These are phyloP conservation scores for Gnathonemus echidnorhynchus DNA, from an alignment of 2,113 vertebrate species.

Conservation along the genomic window DNA sequence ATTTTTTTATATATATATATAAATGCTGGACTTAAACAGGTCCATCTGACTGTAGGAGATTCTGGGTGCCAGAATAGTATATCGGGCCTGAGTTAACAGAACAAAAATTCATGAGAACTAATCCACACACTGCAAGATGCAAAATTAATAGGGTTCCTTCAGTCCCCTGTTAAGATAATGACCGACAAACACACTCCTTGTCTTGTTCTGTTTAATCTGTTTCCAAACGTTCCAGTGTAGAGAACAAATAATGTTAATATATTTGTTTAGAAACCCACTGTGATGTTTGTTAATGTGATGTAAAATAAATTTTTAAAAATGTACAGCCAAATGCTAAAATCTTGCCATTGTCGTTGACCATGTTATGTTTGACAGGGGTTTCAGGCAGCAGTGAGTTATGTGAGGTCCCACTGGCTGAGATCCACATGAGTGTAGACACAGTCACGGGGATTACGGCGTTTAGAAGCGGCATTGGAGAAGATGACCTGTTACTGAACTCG, in stretches of 20 bases:
- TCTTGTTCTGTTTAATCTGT: not conserved
- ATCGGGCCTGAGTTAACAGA: not conserved
- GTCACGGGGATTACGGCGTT: not conserved
- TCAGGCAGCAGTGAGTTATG: not conserved
- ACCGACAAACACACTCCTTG: not conserved
- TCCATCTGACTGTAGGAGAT: not conserved
- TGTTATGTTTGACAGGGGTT: not conserved
- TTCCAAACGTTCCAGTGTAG: not conserved
- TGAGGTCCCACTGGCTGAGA: not conserved
- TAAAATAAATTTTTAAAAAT: not conserved
- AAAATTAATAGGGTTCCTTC: not conserved
- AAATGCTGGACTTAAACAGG: not conserved
- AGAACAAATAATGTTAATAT: not conserved
- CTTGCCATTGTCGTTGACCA: not conserved
- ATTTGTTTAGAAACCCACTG: not conserved
- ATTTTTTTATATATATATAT: not conserved
- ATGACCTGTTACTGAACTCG: not conserved
- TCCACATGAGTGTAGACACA: not conserved
- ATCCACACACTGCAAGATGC: not conserved
- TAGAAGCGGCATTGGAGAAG: not conserved
- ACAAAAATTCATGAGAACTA: not conserved
- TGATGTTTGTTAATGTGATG: not conserved
- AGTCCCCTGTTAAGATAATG: not conserved
- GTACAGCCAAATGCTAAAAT: not conserved
- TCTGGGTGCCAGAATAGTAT: not conserved